Percentiles rank a stretch among this genome's conserved stretches.
Conservation (phyloP, 2,888 invertebrate species). For the Hirtodrosophila duncani region DNA sequence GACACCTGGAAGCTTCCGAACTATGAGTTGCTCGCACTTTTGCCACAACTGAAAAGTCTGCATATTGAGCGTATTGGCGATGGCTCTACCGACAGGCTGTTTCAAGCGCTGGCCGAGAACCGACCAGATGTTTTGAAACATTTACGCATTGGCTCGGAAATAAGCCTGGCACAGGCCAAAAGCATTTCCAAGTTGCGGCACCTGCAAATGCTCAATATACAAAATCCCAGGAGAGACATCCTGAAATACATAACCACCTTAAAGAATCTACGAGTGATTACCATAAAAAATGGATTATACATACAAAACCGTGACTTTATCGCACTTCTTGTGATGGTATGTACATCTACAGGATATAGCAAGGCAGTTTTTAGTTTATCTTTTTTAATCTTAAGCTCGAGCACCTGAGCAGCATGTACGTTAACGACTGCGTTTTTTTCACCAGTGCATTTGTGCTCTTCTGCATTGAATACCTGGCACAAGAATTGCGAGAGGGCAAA, state of each 20-base stretch:
- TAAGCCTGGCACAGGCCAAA: not conserved
- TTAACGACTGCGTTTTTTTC: constrained; percentile 5
- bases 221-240: constrained; percentile 3
- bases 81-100: constrained; percentile 4
- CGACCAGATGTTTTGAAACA: constrained; percentile 13
- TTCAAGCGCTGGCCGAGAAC: constrained; percentile 13
- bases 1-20: constrained; percentile 10
- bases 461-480: not conserved
- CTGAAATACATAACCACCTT: constrained; percentile 6
- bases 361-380: no score
- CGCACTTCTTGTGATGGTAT: constrained; percentile 10
- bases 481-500: not conserved
- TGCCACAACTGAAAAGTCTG: constrained; percentile 12
- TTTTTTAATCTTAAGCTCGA: no score
- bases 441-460: constrained; percentile 9
- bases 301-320: constrained; percentile 11
- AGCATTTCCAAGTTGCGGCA: not conserved
- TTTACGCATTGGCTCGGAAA: constrained; percentile 21
- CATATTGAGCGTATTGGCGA: constrained; percentile 22
- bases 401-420: constrained; percentile 4
- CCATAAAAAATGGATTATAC: constrained; percentile 1
- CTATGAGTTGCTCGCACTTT: constrained; percentile 14
- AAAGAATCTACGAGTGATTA: constrained; percentile 4
- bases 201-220: constrained; percentile 10
- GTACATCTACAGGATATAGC: no score